A percentile compares a stretch with the other conserved stretches of the same genome.
Conservation (phyloP, 1,140 invertebrate genomes). For the Pinna nobilis region DNA sequence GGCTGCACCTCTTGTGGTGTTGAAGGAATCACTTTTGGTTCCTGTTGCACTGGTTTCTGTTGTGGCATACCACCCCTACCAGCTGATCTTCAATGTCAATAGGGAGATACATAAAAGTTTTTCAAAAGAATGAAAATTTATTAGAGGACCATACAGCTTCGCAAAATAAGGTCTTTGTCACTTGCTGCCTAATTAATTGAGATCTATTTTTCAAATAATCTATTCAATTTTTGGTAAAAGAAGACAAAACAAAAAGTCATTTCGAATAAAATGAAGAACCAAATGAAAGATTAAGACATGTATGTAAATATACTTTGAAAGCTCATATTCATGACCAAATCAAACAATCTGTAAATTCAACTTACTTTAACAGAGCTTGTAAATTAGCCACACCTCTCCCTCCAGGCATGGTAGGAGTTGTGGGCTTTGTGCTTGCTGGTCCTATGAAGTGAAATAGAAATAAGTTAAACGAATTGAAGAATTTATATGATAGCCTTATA, state of each 20-base stretch:
- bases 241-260: too few relatives aligned
- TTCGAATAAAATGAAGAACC: too few relatives aligned
- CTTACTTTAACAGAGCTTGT: slow-evolving; percentile 31
- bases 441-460: neutral
- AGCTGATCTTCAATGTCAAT: neutral
- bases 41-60: neutral
- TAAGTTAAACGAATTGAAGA: neutral
- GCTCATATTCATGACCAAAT: neutral
- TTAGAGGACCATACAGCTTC: neutral
- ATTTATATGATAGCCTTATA: neutral
- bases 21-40: slow-evolving; percentile 2
- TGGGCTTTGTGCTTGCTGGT: neutral
- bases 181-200: neutral
- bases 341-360: neutral
- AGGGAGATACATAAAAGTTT: neutral
- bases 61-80: slow-evolving; percentile 20
- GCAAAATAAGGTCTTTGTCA: neutral
- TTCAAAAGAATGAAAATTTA: neutral
- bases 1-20: too few relatives aligned
- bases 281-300: too few relatives aligned
- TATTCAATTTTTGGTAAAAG: too few relatives aligned
- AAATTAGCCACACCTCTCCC: slow-evolving; percentile 37
- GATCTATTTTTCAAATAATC: too few relatives aligned
- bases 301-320: too few relatives aligned
- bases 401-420: neutral